Base-by-base conservation (phyloP, 2,113 vertebrate species). In the Xenopus borealis region DNA sequence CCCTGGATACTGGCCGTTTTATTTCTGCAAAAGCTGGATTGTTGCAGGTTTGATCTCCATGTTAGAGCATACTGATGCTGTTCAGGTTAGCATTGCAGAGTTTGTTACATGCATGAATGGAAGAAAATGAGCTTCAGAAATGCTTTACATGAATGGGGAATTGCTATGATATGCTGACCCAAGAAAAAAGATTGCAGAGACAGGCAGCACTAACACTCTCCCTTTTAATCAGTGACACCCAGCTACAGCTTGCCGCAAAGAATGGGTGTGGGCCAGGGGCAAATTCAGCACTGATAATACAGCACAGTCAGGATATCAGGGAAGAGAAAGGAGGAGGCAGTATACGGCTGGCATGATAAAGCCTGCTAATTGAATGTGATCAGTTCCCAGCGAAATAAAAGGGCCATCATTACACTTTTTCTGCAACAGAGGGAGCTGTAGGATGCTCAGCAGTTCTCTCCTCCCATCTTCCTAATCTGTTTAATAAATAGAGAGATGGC, bases 211-310 rank as follows among this genome's bases (percentile, higher is more conserved):
- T 59, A 46, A 69, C 33, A 45, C 33, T 40, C 33, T 40, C 33
- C 33, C 33, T 23, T 45, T 44, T 57, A 76, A 76, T 76, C 73
- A 76, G 66, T 23, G 33, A 62, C 66, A 45, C 69, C 57, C 73
- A 76, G 73, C 73, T 46, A 55, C 66, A 13, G 58, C 66, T 63
- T 53, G 18, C 46, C 53, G 72, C 72, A 52, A 65, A 52, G 20
- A 13, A 40, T 69, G 73, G 73, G 73, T 69, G 73, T 76, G 73
- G 66, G 58, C 58, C 72, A 8, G 27, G 63, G 57, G 66, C 73
- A n/a, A 63, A 76, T 16, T 23, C 46, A 55, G 47, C 66, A 16
- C 73, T 76, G 73, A 76, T 76, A 76, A 76, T 69, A 63, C 58
- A 46, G 17, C 72, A 69, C 40, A 14, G 44, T 12, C 18, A 50